Conservation (phyloP, 2,113 vertebrate species). For the Peromyscus maniculatus region DNA sequence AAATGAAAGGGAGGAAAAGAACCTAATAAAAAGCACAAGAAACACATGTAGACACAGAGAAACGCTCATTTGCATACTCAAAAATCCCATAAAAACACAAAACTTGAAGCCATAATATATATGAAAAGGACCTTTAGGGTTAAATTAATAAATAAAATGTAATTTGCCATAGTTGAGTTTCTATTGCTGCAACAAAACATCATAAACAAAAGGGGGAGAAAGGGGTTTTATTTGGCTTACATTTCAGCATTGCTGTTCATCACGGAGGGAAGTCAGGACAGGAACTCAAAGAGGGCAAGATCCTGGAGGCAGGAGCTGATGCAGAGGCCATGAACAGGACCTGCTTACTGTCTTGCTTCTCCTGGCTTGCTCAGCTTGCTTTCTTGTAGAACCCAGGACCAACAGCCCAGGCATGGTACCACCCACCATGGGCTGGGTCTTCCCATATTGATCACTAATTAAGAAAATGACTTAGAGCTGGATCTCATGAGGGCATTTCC, state of each 20-base stretch:
- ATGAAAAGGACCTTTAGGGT: background rate
- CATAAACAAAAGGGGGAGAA: background rate
- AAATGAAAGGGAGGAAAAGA: background rate
- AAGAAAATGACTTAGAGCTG: background rate
- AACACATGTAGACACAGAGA: background rate
- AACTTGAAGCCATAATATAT: background rate
- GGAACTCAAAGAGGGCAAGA: background rate
- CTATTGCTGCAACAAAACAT: background rate
- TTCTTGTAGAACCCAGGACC: background rate
- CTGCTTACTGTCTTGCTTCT: background rate
- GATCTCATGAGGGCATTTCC: background rate
- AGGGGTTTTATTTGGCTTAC: background rate
- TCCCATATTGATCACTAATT: background rate
- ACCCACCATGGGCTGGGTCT: no score
- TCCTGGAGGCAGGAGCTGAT: background rate
- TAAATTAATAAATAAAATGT: background rate
- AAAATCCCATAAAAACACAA: background rate
- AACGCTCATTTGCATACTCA: background rate
- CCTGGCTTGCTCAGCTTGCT: background rate
- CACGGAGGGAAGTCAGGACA: background rate
- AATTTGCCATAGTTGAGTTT: background rate
- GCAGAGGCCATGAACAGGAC: background rate
- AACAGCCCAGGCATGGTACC: background rate
- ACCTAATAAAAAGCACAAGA: background rate
- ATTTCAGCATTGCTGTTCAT: background rate